Percentiles rank a stretch among this genome's conserved stretches.
Evolutionary conservation across 1,140 invertebrate genomes (phyloP).

Genomic region (Heliothis virescens): DNA sequence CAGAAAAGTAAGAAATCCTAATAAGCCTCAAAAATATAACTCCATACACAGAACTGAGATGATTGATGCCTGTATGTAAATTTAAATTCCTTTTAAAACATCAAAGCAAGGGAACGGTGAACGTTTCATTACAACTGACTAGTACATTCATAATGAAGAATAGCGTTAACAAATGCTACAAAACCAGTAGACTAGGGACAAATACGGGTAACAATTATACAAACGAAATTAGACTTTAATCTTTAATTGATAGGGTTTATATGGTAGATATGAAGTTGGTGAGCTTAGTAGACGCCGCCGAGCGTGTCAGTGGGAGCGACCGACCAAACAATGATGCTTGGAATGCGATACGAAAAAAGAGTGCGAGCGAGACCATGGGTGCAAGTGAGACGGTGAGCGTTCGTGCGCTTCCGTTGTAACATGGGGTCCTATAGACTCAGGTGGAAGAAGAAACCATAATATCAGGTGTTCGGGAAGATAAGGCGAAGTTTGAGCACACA

Average conservation of each 20-base stretch:
- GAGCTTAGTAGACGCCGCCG: conserved; percentile 49
- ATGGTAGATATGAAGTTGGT: conserved; percentile 16
- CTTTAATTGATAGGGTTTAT: conserved; percentile 35
- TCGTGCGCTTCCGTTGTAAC: conserved; percentile 64
- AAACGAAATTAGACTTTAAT: conserved; percentile 50
- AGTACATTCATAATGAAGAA: conserved; percentile 35
- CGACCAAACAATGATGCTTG: conserved; percentile 65
- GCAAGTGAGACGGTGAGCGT: conserved; percentile 54
- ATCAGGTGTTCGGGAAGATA: conserved; percentile 7
- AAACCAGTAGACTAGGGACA: conserved; percentile 39
- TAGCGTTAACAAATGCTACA: conserved; percentile 35
- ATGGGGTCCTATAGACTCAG: conserved; percentile 23
- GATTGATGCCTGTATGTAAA: not conserved
- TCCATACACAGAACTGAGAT: not conserved
- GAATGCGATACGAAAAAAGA: conserved; percentile 71
- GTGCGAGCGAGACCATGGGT: conserved; percentile 57
- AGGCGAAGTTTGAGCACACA: not conserved
- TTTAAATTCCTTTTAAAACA: conserved; percentile 18
- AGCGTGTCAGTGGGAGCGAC: conserved; percentile 68
- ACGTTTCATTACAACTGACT: conserved; percentile 21
- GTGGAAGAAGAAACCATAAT: conserved; percentile 2
- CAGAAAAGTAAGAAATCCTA: not conserved
- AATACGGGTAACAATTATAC: not conserved
- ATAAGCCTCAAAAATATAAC: not conserved
- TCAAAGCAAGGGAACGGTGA: conserved; percentile 19